Evolutionary conservation across 2,113 vertebrate genomes (phyloP), one percentile per base, ranked within the genome.

Genomic region (Oncorhynchus keta): DNA sequence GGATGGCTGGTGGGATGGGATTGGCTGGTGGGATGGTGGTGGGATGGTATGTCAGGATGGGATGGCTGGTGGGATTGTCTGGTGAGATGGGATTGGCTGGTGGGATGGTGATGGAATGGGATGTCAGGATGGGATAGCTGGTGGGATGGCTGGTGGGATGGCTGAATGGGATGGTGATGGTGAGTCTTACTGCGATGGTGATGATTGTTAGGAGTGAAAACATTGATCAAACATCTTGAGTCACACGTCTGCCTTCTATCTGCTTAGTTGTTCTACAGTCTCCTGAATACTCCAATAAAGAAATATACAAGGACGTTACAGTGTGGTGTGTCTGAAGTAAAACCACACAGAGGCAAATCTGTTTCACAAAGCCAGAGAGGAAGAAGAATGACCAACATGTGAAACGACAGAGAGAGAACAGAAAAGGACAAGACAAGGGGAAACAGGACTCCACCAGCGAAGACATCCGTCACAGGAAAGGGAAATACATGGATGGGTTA

Each of bases 1-100:
- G 88, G 32, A 32, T 32, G 5, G 30, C 30, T 32, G 4, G 30
- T 30, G 30, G 30, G 32, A 32, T 32, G 32, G 32, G n/a, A n/a
- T n/a, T n/a, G n/a, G n/a, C n/a, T 4, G 30, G 0, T 5, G 30
- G 30, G 4, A 30, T 30, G 32, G 32, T 4, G 30, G 0, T 5
- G 30, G 30, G 4, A 32, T 32, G 30, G 4, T 4, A 32, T 32
- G 30, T 32, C 30, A 5, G 30, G 30, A 32, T 32, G 30, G 30
- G 30, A 32, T 32, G 30, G 30, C 39, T 88, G 87, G 84, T 39
- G 7, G 32, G 32, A 35, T 35, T 5, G 32, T 24, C 39, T 88
- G 87, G 84, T 26, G 8, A n/a, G 30, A 32, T 32, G 30, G 30
- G 30, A 32, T 32, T n/a, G n/a, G n/a, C 39, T 88, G 87, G 84